phyloP scores from a whole-genome alignment of 1,140 invertebrate species.

The Platyscapa corneri region DNA sequence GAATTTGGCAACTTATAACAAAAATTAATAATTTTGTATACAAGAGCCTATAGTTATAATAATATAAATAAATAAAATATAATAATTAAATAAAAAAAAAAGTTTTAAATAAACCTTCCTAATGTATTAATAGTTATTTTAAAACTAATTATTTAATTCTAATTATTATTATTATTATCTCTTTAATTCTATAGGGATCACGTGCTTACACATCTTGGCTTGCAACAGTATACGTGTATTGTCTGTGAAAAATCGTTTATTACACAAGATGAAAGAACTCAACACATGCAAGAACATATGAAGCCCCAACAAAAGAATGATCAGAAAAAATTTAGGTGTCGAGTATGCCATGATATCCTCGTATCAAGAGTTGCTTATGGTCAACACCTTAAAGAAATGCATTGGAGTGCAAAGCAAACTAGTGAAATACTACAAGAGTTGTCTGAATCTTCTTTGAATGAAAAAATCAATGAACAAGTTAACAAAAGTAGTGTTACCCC shows the following conservation, averaged over 20 bases:
- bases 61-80: no score
- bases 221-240: constrained; percentile 20
- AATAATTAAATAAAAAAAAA: no score
- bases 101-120: no score
- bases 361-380: constrained; percentile 40
- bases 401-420: constrained; percentile 42
- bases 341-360: constrained; percentile 49
- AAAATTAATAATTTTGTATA: no score
- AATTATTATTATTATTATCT: no score
- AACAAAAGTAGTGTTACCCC: background rate
- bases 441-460: constrained; percentile 32
- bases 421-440: constrained; percentile 32
- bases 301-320: constrained; percentile 28
- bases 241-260: constrained; percentile 41
- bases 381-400: constrained; percentile 44
- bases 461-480: constrained; percentile 33
- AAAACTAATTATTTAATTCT: no score
- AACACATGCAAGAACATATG: constrained; percentile 45
- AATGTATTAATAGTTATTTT: no score
- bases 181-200: constrained; percentile 36
- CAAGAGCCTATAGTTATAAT: no score
- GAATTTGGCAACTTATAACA: no score
- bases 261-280: constrained; percentile 33
- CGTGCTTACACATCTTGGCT: constrained; percentile 24
- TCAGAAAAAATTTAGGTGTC: constrained; percentile 46